These are phyloP conservation scores for Agriopis leucophaearia DNA, from an alignment of 2,888 invertebrate genomes.

Conservation along the genomic window DNA sequence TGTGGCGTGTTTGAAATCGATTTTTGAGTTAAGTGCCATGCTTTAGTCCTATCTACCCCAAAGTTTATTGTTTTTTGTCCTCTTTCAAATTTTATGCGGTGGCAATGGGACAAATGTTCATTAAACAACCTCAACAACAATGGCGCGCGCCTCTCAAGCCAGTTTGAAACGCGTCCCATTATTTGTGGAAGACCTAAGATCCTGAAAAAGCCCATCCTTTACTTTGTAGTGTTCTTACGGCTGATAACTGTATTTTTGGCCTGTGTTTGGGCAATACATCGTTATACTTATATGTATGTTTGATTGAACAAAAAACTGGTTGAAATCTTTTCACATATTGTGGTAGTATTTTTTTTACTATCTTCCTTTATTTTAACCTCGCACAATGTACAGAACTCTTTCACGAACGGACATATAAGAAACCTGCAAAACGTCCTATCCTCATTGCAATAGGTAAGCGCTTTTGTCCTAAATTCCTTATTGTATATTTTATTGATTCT, in stretches of 20 bases:
- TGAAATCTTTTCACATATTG: constrained; percentile 55
- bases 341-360: constrained; percentile 43
- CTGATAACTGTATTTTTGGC: background rate
- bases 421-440: constrained; percentile 61
- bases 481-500: constrained; percentile 13
- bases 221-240: too few species aligned
- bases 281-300: constrained; percentile 36
- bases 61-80: too few species aligned
- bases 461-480: constrained; percentile 51
- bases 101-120: too few species aligned
- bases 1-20: too few species aligned
- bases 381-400: constrained; percentile 64
- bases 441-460: constrained; percentile 63
- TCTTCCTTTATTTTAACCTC: constrained; percentile 52
- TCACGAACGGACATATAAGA: constrained; percentile 63
- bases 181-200: too few species aligned
- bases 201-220: too few species aligned
- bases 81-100: too few species aligned
- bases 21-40: too few species aligned
- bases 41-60: too few species aligned
- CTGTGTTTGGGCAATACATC: background rate
- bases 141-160: too few species aligned
- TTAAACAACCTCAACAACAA: too few species aligned
- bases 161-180: too few species aligned
- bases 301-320: constrained; percentile 53